Percentiles rank a stretch among this genome's conserved stretches.
Conservation (phyloP, 2,888 invertebrate species). For the Nycteola revayana region DNA sequence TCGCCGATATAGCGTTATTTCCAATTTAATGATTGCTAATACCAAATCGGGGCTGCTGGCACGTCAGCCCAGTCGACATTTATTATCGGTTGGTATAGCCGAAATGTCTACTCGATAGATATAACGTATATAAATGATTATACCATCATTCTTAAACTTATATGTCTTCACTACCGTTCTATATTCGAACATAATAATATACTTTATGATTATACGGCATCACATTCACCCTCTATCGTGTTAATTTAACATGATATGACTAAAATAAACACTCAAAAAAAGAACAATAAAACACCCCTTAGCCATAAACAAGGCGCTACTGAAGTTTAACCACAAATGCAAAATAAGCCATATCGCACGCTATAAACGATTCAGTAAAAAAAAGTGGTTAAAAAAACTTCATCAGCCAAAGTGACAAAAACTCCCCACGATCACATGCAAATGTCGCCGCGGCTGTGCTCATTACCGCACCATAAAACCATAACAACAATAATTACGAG, state of each 20-base stretch:
- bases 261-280: slow-evolving; percentile 55
- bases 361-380: slow-evolving; percentile 63
- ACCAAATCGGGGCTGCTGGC: slow-evolving; percentile 69
- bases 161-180: slow-evolving; percentile 20
- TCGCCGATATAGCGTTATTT: slow-evolving; percentile 78
- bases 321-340: slow-evolving; percentile 77
- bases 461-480: slow-evolving; percentile 76
- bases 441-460: slow-evolving; percentile 71
- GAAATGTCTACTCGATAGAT: slow-evolving; percentile 39
- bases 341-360: slow-evolving; percentile 67
- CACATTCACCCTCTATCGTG: slow-evolving; percentile 31
- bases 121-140: slow-evolving; percentile 34
- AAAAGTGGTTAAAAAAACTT: slow-evolving; percentile 66
- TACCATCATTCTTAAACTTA: slow-evolving; percentile 34
- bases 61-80: slow-evolving; percentile 63
- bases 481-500: slow-evolving; percentile 77
- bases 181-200: slow-evolving; percentile 4
- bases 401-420: slow-evolving; percentile 71
- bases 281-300: slow-evolving; percentile 66
- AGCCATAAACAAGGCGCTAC: slow-evolving; percentile 66
- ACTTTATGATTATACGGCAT: slow-evolving; percentile 4
- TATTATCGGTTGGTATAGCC: slow-evolving; percentile 51
- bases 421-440: slow-evolving; percentile 74
- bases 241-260: slow-evolving; percentile 45
- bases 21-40: slow-evolving; percentile 82